These are phyloP conservation scores for Hirundo rustica DNA, from an alignment of 2,797 vertebrate species.

Conservation along the genomic window DNA sequence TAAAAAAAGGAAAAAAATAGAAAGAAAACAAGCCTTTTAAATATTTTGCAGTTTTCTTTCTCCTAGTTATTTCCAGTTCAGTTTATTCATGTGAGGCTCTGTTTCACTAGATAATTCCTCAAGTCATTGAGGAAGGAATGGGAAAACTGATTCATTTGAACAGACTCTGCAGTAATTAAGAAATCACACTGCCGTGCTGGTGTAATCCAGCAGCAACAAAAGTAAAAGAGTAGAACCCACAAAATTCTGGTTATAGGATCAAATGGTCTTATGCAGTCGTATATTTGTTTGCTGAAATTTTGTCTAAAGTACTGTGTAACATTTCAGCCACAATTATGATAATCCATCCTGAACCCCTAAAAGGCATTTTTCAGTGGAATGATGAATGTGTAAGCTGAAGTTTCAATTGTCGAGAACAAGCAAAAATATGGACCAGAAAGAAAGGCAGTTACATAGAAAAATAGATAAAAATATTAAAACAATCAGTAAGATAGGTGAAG, in stretches of 20 bases:
- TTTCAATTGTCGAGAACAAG: background rate
- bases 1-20: too few relatives aligned
- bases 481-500: background rate
- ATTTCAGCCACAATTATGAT: background rate
- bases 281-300: background rate
- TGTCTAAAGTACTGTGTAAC: background rate
- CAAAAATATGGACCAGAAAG: background rate
- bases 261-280: background rate
- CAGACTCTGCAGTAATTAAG: background rate
- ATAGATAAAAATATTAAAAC: background rate
- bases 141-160: background rate
- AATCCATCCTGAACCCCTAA: background rate
- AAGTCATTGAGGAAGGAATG: background rate
- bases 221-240: background rate
- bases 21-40: background rate
- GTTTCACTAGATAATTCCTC: background rate
- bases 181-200: background rate
- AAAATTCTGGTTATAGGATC: background rate
- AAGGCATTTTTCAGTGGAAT: background rate
- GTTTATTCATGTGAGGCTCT: background rate
- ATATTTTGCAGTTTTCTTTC: background rate
- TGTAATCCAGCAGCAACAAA: background rate
- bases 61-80: background rate
- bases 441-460: background rate
- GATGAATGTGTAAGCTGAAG: background rate